Evolutionary conservation across 2,888 invertebrate genomes (phyloP), one percentile per base, ranked within the genome.

Genomic region (Andrena marginata): DNA sequence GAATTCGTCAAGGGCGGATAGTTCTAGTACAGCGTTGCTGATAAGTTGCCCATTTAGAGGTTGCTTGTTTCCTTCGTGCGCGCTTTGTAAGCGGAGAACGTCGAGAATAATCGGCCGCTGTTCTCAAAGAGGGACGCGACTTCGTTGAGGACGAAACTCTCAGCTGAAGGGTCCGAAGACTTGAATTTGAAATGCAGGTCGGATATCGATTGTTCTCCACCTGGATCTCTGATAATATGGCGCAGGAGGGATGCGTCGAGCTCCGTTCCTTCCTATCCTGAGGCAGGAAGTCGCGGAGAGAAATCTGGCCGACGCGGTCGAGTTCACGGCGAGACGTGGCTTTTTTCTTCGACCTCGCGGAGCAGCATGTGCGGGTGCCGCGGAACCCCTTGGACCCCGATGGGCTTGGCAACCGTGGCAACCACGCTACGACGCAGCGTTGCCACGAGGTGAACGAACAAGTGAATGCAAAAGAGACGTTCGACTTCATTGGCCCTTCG

Each of bases 351-450:
- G 51, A 26, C 65, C 68, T 63, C 64, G 62, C 70, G 29, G 59
- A 42, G 70, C 76, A 78, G 74, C 89, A 89, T 87, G 82, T 89
- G 87, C 89, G 87, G 87, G 89, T 89, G 89, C 87, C 54, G 73
- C 74, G 63, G 60, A 77, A 75, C 75, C 75, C 78, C 79, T 67
- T 82, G 89, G 89, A 88, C 89, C 89, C 87, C 79, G 87, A 84
- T 82, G 89, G 85, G 88, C 90, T 85, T 85, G 88, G 88, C 88
- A 89, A 90, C 88, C 89, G 86, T 86, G 88, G 89, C 86, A 86
- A 88, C 89, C 82, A 89, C 56, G 82, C 80, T 76, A 74, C 72
- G 80, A 72, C 62, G 84, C 87, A 77, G 79, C 72, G 80, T 82
- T 80, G 86, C 77, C 77, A 75, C 56, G 86, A 89, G 89, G 87